A percentile compares a stretch with the other conserved stretches of the same genome.
These are phyloP conservation scores for Cyphomyrus plagiostoma DNA, from an alignment of 2,113 vertebrate species.

Conservation along the genomic window DNA sequence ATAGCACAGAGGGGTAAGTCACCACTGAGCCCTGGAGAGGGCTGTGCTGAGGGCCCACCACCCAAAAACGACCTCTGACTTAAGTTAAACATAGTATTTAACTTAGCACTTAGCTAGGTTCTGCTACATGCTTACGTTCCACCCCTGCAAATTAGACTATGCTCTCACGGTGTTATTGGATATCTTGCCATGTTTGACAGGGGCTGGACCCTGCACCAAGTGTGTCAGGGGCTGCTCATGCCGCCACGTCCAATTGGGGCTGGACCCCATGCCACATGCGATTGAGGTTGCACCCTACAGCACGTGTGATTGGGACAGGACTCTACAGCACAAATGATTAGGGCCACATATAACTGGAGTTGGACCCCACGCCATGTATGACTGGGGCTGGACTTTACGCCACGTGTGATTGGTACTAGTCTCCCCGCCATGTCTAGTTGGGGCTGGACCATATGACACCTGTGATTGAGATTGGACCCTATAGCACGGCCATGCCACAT, in stretches of 20 bases:
- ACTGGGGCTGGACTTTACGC: background rate
- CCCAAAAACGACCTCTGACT: background rate
- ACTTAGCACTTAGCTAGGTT: background rate
- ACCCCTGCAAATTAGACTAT: background rate
- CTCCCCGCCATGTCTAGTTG: background rate
- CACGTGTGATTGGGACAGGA: background rate
- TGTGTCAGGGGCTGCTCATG: background rate
- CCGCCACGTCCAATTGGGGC: background rate
- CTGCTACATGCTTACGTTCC: background rate
- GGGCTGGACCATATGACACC: background rate
- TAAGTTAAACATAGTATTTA: background rate
- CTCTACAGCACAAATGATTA: too few relatives aligned
- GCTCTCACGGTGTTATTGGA: background rate
- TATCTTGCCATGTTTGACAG: background rate
- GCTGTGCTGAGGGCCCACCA: background rate
- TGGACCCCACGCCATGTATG: background rate
- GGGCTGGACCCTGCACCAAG: background rate
- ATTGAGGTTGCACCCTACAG: background rate
- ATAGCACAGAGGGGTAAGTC: background rate
- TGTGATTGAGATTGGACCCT: background rate
- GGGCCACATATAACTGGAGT: background rate
- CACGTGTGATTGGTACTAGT: background rate
- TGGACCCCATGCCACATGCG: background rate
- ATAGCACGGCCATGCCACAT: background rate
- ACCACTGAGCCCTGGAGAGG: slow-evolving; percentile 38